Base-by-base conservation (phyloP, 2,113 vertebrate genomes). In the Psilopogon haemacephalus region DNA sequence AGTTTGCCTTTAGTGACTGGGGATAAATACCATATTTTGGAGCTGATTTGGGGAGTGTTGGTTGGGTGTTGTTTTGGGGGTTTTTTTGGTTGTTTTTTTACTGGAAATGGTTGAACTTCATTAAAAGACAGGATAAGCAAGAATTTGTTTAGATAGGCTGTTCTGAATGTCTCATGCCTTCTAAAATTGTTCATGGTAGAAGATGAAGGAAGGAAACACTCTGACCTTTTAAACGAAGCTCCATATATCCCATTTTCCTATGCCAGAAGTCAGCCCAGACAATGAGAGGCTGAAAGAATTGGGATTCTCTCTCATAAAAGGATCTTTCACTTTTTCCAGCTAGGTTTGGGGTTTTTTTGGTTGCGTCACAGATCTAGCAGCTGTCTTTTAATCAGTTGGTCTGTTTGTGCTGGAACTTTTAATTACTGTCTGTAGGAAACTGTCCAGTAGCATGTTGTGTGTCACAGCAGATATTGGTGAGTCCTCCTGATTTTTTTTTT, bases 171-270 rank as follows among this genome's bases (percentile, higher is more conserved):
- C 87, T 73, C 72, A 87, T 87, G 84, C 89, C 74, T 87, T 92
- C 89, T 90, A 93, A 95, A 96, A 93, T 85, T 42, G 91, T 50
- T 94, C 78, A 20, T 67, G 68, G 50, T 94, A 60, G 50, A 92
- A 93, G 74, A 94, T 89, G 5, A 80, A 96, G 96, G 89, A 95
- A 95, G 95, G 91, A 95, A 96, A 63, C 71, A 26, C 74, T 1
- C 12, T 96, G 94, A 96, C 95, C 91, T 94, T 95, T 96, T 15
- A 50, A 84, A 26, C 26, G 89, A 67, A 90, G 86, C 71, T 67
- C 91, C 52, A 30, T 23, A 74, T 55, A 93, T 67, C 59, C 77
- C 56, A 23, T 89, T 91, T 95, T 89, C 68, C 84, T 83, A 42
- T 15, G 64, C 81, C 91, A 94, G 84, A 60, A 91, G 63, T 87